These are phyloP conservation scores for Paramuricea clavata DNA, from an alignment of 92 coral and sea anemone genomes.

Conservation along the genomic window DNA sequence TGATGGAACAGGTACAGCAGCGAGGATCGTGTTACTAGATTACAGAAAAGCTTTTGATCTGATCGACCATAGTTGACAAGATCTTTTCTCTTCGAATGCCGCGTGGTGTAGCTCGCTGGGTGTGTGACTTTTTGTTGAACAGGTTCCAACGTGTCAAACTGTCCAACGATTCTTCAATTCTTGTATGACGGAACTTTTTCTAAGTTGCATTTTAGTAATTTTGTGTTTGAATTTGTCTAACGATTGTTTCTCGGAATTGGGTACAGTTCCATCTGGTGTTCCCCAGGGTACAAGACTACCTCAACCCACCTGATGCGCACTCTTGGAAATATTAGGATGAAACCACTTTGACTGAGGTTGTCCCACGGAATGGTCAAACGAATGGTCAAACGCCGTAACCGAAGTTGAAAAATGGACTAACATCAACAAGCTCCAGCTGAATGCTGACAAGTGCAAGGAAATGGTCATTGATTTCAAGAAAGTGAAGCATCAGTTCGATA, in stretches of 20 bases:
- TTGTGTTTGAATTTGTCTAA: too few relatives aligned
- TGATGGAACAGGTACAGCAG: constrained; percentile 3
- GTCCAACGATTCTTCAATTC: constrained; percentile 16
- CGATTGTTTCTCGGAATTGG: constrained; percentile 19
- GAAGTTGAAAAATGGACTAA: background rate
- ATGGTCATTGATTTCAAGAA: too few relatives aligned
- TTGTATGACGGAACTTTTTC: too few relatives aligned
- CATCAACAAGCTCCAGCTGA: too few relatives aligned
- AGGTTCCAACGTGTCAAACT: constrained; percentile 11
- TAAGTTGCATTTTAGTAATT: too few relatives aligned
- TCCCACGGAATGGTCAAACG: too few relatives aligned
- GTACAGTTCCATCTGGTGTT: background rate
- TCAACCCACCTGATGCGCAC: background rate
- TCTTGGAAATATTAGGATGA: constrained; percentile 9
- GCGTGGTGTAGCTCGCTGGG: constrained; percentile 32
- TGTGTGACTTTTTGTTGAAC: constrained; percentile 5
- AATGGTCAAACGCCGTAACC: too few relatives aligned
- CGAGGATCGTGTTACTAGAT: constrained; percentile 2
- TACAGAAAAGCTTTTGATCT: constrained; percentile 25
- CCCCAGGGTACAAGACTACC: constrained; percentile 19
- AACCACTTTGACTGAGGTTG: constrained; percentile 12
- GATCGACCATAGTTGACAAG: constrained; percentile 14
- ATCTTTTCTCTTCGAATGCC: background rate
- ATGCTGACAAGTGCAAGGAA: too few relatives aligned
- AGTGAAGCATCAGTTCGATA: too few relatives aligned